Evolutionary conservation across 30 jellyfish, hydroid and myxozoan species (phyloP), one percentile per base, ranked within the genome.

Genomic region (Aurelia sp.): DNA sequence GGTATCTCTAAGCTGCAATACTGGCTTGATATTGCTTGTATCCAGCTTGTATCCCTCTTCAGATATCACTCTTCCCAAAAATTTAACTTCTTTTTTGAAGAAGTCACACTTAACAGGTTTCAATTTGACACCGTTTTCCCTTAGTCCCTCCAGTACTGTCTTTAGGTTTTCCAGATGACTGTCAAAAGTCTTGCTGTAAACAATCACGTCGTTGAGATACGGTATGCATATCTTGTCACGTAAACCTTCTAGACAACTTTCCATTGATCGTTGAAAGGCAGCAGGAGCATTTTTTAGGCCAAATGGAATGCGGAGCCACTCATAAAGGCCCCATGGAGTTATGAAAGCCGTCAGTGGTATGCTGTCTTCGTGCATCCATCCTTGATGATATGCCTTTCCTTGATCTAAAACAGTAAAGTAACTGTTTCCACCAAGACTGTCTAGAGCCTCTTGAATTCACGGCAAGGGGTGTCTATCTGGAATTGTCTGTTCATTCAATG

Each of bases 291-390:
- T 71, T 67, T n/a, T 64, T 30, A 66, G 64, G 19, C 92, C 94
- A 44, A 78, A 79, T 33, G 93, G 96, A n/a, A 88, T 79, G 55
- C 82, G 71, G 48, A 55, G 58, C 92, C 83, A 79, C 66, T 88
- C 84, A 51, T 70, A 88, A 31, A 88, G 73, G 41, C 79, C 95
- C 89, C 71, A 81, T 20, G 97, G 96, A 13, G 97, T 89, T 57
- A 71, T 55, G 70, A 88, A 70, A 16, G 82, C 95, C 0, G 88
- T 79, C 57, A 61, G 66, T 19, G 77, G 71, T 50, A 23, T 31
- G 71, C 76, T 60, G 67, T 68, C 93, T 30, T 79, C 76, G 60
- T 76, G 86, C 30, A 85, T 57, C 52, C 23, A 82, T 21, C 85
- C 92, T 35, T 55, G 76, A 64, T 78, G 84, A 40, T 78, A 83